Conservation (phyloP, 2,797 vertebrate species). For the Gymnoscopelus microlampas region DNA sequence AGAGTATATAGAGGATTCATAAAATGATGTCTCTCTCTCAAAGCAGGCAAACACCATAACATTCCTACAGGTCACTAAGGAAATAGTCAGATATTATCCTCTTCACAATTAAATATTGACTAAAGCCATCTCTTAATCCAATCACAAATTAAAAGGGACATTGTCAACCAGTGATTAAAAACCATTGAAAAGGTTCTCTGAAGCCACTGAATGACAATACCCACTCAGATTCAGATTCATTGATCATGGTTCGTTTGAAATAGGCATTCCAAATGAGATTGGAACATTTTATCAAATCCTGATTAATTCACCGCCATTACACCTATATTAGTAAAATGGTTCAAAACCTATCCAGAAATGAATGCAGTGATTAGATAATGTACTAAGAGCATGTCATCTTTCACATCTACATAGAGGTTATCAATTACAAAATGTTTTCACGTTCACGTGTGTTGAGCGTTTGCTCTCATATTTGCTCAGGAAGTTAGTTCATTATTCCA, state of each 20-base stretch:
- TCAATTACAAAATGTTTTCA: conserved; percentile 65
- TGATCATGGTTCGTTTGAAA: conserved; percentile 16
- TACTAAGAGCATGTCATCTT: conserved; percentile 15
- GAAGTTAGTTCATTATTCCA: conserved; percentile 71
- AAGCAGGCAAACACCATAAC: conserved; percentile 44
- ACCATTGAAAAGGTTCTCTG: conserved; percentile 15
- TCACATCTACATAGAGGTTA: conserved; percentile 65
- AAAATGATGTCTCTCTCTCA: conserved; percentile 48
- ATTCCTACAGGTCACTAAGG: conserved; percentile 18
- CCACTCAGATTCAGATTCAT: conserved; percentile 7
- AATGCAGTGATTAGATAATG: conserved; percentile 2
- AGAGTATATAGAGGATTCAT: conserved; percentile 45
- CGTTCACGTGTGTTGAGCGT: conserved; percentile 61
- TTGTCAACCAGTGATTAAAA: conserved; percentile 36
- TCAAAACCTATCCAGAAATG: background rate
- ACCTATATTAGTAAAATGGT: too few species aligned
- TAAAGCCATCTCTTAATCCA: conserved; percentile 16
- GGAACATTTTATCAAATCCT: too few species aligned
- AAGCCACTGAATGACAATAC: background rate
- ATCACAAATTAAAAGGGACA: conserved; percentile 40
- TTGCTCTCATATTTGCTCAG: conserved; percentile 74
- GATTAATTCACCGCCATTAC: too few species aligned
- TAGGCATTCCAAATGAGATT: background rate
- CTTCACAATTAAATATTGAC: conserved; percentile 26
- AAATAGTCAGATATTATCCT: conserved; percentile 15